A percentile compares a stretch with the other conserved stretches of the same genome.
phyloP scores from a whole-genome alignment of 2,888 invertebrate species.

The Eurytoma californica region DNA sequence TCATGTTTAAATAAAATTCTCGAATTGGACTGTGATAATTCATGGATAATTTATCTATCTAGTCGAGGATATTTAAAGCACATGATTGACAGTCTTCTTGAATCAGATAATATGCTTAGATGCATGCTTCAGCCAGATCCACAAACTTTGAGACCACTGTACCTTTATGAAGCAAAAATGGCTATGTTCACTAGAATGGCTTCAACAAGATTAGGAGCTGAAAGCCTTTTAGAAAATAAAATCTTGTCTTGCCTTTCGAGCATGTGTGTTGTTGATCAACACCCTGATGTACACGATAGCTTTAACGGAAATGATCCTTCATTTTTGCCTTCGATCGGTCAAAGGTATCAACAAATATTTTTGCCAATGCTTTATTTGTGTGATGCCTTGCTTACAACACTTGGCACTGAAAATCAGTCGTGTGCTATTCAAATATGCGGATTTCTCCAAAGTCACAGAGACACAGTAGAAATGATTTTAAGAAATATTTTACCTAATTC shows the following conservation, averaged over 20 bases:
- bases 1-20: slow-evolving; percentile 88
- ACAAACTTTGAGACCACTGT: slow-evolving; percentile 84
- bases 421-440: slow-evolving; percentile 88
- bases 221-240: slow-evolving; percentile 79
- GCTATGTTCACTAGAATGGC: slow-evolving; percentile 85
- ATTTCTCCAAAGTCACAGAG: slow-evolving; percentile 87
- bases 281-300: slow-evolving; percentile 80
- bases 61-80: slow-evolving; percentile 86
- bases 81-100: slow-evolving; percentile 86
- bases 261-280: slow-evolving; percentile 83
- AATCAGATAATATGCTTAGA: slow-evolving; percentile 83
- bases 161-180: slow-evolving; percentile 93
- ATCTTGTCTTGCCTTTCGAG: slow-evolving; percentile 80
- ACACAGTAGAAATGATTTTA: slow-evolving; percentile 87
- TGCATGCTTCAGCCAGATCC: slow-evolving; percentile 82
- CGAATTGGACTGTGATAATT: slow-evolving; percentile 83
- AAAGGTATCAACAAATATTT: slow-evolving; percentile 88
- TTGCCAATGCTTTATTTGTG: slow-evolving; percentile 89
- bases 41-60: slow-evolving; percentile 80
- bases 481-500: slow-evolving; percentile 82
- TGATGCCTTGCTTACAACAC: slow-evolving; percentile 86
- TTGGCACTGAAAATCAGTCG: slow-evolving; percentile 89
- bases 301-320: slow-evolving; percentile 67
- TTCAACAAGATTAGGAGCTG: slow-evolving; percentile 81
- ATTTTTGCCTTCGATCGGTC: slow-evolving; percentile 81